A percentile compares a stretch with the other conserved stretches of the same genome.
These are phyloP conservation scores for Paramisgurnus dabryanus DNA, from an alignment of 2,113 vertebrate species.

Conservation along the genomic window DNA sequence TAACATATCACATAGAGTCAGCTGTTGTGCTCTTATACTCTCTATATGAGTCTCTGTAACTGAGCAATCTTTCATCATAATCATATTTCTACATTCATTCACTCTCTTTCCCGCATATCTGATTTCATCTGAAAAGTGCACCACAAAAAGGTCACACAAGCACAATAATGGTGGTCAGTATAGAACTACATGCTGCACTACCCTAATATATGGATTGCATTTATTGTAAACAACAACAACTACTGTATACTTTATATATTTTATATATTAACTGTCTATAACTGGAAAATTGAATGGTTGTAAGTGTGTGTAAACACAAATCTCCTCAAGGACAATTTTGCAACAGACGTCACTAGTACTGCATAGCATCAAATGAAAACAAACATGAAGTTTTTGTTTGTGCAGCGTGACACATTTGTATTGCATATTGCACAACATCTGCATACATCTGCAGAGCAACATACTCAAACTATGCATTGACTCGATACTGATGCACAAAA, in stretches of 20 bases:
- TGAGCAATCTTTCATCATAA: background rate
- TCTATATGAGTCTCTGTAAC: background rate
- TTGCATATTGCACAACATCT: background rate
- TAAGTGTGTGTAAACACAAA: background rate
- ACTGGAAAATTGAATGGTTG: background rate
- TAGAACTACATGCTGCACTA: background rate
- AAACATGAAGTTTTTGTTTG: slow-evolving; percentile 1
- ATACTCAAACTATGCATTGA: background rate
- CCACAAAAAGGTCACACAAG: slow-evolving; percentile 11
- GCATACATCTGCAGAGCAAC: background rate
- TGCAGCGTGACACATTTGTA: slow-evolving; percentile 1
- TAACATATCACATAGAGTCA: slow-evolving; percentile 56
- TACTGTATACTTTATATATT: background rate
- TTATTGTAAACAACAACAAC: background rate
- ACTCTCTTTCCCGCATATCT: background rate
- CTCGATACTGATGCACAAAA: background rate
- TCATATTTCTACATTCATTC: slow-evolving; percentile 18
- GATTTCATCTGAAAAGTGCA: slow-evolving; percentile 15
- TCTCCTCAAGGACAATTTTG: slow-evolving; percentile 10
- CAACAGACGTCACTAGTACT: slow-evolving; percentile 12
- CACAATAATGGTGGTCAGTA: slow-evolving; percentile 1
- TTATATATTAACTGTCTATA: background rate
- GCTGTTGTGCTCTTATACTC: no score
- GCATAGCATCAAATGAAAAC: slow-evolving; percentile 14
- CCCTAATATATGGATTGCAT: background rate